Percentiles rank a stretch among this genome's conserved stretches.
Evolutionary conservation across 2,888 invertebrate genomes (phyloP).

Genomic region (Conomelus anceps): DNA sequence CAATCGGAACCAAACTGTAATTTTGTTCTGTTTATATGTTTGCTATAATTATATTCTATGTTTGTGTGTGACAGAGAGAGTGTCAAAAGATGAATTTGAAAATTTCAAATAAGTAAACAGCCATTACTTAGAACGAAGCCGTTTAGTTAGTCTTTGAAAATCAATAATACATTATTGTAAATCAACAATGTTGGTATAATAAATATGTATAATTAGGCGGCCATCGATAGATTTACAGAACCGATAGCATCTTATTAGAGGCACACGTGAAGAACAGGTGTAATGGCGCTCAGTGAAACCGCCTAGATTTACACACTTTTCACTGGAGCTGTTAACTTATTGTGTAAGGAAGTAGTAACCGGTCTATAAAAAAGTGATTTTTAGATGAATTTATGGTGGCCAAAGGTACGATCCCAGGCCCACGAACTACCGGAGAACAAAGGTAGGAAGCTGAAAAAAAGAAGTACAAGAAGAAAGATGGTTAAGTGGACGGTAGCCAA

Average conservation of each 20-base stretch:
- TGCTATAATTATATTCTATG: too few species aligned
- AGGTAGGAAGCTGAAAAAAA: not conserved
- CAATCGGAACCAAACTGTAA: too few species aligned
- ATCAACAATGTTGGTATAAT: not conserved
- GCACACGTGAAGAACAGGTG: not conserved
- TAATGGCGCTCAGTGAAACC: not conserved
- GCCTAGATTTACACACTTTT: not conserved
- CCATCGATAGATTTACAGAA: not conserved
- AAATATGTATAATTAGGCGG: not conserved
- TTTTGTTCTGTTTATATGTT: too few species aligned
- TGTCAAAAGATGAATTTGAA: not conserved
- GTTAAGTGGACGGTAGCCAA: not conserved
- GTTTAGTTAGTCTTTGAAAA: not conserved
- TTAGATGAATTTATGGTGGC: not conserved
- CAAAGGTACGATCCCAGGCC: not conserved
- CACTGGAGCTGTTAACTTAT: not conserved
- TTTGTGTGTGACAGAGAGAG: too few species aligned
- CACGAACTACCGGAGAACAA: not conserved
- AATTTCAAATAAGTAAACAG: not conserved
- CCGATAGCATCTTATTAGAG: not conserved
- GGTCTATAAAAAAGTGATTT: not conserved
- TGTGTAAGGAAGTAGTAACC: not conserved
- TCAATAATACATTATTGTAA: not conserved
- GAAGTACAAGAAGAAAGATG: not conserved
- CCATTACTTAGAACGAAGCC: not conserved